Evolutionary conservation across 2,888 invertebrate genomes (phyloP).

Genomic region (Leptodirus hochenwartii): DNA sequence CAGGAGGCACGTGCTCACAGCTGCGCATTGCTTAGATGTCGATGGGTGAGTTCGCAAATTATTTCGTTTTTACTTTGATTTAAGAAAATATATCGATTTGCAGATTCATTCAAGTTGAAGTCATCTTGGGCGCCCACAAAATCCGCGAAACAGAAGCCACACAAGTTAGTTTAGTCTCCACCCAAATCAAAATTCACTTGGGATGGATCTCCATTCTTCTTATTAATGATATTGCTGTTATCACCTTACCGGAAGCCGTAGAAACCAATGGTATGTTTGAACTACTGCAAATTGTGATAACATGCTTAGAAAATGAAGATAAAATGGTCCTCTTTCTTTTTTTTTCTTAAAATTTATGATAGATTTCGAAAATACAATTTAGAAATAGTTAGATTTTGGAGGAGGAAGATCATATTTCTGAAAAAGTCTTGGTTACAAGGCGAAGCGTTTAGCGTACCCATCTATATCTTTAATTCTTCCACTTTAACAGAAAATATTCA

Average conservation of each 20-base stretch:
- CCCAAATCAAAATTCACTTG: slow-evolving; percentile 12
- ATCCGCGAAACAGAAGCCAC: slow-evolving; percentile 18
- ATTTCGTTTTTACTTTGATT: too few species aligned
- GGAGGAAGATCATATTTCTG: too few species aligned
- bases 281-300: too few species aligned
- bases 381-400: too few species aligned
- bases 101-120: slow-evolving; percentile 12
- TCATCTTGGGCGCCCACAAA: slow-evolving; percentile 18
- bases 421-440: too few species aligned
- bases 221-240: slow-evolving; percentile 28
- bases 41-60: too few species aligned
- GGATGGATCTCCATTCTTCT: slow-evolving; percentile 16
- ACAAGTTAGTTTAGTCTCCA: slow-evolving; percentile 14
- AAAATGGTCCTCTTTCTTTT: slow-evolving; percentile 3
- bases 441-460: too few species aligned
- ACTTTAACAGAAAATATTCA: slow-evolving; percentile 12
- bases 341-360: too few species aligned
- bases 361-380: too few species aligned
- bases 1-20: slow-evolving; percentile 30
- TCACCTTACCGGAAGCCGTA: slow-evolving; percentile 24
- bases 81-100: slow-evolving; percentile 5
- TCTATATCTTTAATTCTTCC: background rate
- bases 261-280: slow-evolving; percentile 24
- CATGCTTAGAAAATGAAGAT: slow-evolving; percentile 4
- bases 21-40: slow-evolving; percentile 39